Percentiles rank a stretch among this genome's conserved stretches.
Evolutionary conservation across 53 echinoderm and acorn worm genomes (phyloP).

Genomic region (Mesocentrotus franciscanus): DNA sequence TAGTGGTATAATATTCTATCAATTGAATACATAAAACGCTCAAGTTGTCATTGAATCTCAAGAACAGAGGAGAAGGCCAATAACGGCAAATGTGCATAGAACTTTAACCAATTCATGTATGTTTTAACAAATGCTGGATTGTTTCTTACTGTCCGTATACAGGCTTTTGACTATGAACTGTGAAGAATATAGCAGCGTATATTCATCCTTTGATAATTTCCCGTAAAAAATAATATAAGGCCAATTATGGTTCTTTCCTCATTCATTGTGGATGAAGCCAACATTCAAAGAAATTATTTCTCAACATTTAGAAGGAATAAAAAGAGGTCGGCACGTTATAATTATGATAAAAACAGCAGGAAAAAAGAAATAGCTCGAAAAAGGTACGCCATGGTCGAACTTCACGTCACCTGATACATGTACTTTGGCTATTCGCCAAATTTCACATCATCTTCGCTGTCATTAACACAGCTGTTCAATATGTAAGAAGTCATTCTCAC

Average conservation of each 20-base stretch:
- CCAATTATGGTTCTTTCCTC: neutral
- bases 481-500: neutral
- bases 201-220: neutral
- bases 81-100: too few species aligned
- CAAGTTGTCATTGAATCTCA: too few species aligned
- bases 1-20: too few species aligned
- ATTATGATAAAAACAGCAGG: too few species aligned
- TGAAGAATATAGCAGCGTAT: neutral
- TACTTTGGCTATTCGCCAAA: neutral
- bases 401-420: too few species aligned
- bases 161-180: neutral
- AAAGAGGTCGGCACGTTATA: too few species aligned
- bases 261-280: neutral
- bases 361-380: neutral
- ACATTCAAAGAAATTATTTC: neutral
- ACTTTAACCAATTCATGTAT: too few species aligned
- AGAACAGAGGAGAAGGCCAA: too few species aligned
- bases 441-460: neutral
- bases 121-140: neutral
- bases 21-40: too few species aligned
- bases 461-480: constrained; percentile 3
- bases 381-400: neutral
- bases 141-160: neutral
- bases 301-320: neutral
- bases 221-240: neutral